Base-by-base conservation (phyloP, 2,888 invertebrate species). In the Spicauda simplicius region DNA sequence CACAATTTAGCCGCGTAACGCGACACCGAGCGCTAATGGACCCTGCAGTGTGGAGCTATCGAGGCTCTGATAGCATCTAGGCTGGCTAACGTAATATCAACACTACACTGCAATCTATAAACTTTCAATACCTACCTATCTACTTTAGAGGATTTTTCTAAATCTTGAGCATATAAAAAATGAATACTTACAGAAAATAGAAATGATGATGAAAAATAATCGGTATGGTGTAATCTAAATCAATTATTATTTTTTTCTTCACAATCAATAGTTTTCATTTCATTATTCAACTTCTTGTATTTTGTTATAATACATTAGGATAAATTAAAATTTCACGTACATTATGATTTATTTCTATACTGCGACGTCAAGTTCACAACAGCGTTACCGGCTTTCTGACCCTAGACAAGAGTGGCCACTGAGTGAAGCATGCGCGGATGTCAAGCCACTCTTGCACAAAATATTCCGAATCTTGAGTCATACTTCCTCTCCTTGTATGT, bases 1-100 rank as follows among this genome's bases (percentile, higher is more conserved):
- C 84, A 89, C 87, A 85, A 88, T 90, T 91, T 88, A 86, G 82
- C 84, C 84, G 76, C 81, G 91, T 81, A 90, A 92, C 73, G 73
- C 72, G 79, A 91, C 71, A 85, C 83, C 74, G 62, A 55, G 72
- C 80, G 76, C 84, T 90, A 90, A 91, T 91, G 89, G 90, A 83
- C 76, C 77, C 76, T 71, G 77, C 74, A 75, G 79, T 76, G 75
- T 52, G 65, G 67, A 54, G 59, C 60, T 53, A 53, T 52, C n/a
- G 48, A 63, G 54, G 30, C 37, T 55, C 59, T 56, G 30, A 72
- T 67, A 62, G 62, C 33, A 71, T 65, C 61, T 70, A 69, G 50
- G 70, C 57, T 52, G 67, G 56, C 45, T 25, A 41, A 57, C 57
- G 62, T 33, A 18, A 50, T 50, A 50, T 18, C 50, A 18, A 50